phyloP scores from a whole-genome alignment of 1,140 invertebrate genomes.

The Brachystomella parvula region DNA sequence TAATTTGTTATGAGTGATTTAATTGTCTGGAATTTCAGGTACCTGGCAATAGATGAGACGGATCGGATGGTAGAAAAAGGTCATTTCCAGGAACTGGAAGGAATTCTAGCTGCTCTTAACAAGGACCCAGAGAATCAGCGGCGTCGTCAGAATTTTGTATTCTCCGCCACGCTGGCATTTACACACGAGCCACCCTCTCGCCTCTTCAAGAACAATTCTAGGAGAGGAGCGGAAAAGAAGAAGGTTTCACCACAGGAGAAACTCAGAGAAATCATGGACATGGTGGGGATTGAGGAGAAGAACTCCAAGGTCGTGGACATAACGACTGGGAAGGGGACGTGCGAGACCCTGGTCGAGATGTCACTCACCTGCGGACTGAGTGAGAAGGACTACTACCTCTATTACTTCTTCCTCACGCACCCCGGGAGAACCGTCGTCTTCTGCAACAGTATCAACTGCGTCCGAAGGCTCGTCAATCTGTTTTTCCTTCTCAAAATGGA shows the following conservation, averaged over 20 bases:
- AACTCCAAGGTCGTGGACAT: conserved; percentile 85
- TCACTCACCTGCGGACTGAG: conserved; percentile 63
- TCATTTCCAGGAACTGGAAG: conserved; percentile 87
- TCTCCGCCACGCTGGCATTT: conserved; percentile 93
- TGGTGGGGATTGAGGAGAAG: conserved; percentile 68
- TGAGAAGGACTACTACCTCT: conserved; percentile 86
- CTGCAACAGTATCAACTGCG: conserved; percentile 92
- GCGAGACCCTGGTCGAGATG: conserved; percentile 72
- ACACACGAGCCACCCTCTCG: conserved; percentile 74
- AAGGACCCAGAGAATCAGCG: conserved; percentile 51
- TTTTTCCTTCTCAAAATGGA: conserved; percentile 68
- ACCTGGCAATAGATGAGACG: conserved; percentile 93
- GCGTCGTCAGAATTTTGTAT: conserved; percentile 83
- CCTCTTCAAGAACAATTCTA: conserved; percentile 59
- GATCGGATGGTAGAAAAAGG: conserved; percentile 96
- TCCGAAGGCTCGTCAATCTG: conserved; percentile 72
- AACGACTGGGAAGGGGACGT: conserved; percentile 65
- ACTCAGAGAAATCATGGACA: conserved; percentile 51
- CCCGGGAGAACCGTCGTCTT: conserved; percentile 89
- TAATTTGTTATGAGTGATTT: background rate
- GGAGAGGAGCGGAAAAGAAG: conserved; percentile 51
- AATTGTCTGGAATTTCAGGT: conserved; percentile 49
- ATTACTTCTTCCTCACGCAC: conserved; percentile 80
- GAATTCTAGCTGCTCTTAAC: conserved; percentile 74
- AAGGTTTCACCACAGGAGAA: conserved; percentile 55